Evolutionary conservation across 1,140 invertebrate genomes (phyloP).

Genomic region (Marisa cornuarietis): DNA sequence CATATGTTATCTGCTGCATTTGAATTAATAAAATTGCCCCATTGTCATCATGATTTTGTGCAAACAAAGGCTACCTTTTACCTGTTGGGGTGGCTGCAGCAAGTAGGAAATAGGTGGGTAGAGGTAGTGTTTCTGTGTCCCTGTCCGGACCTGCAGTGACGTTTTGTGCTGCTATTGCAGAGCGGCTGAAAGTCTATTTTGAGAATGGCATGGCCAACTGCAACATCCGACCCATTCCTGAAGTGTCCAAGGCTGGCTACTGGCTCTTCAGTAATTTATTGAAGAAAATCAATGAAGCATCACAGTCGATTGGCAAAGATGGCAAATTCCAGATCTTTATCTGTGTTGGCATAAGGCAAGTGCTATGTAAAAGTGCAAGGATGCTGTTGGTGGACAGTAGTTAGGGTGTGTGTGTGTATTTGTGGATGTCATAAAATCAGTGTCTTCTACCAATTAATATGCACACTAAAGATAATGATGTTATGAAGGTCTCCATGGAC

Average conservation of each 20-base stretch:
- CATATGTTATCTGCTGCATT: too few relatives aligned
- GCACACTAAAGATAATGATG: too few relatives aligned
- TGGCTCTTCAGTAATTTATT: slow-evolving; percentile 68
- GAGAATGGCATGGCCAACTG: slow-evolving; percentile 69
- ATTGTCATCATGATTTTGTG: too few relatives aligned
- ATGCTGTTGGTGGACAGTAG: background rate
- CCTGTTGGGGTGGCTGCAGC: too few relatives aligned
- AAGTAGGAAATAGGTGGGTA: too few relatives aligned
- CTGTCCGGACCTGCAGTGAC: too few relatives aligned
- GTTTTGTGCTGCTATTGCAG: slow-evolving; percentile 67
- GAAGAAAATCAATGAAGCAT: slow-evolving; percentile 80
- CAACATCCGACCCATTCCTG: slow-evolving; percentile 44
- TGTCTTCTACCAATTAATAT: too few relatives aligned
- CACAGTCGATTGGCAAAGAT: slow-evolving; percentile 92
- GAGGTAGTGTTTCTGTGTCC: too few relatives aligned
- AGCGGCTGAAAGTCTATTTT: slow-evolving; percentile 85
- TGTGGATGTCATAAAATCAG: background rate
- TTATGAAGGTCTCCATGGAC: background rate
- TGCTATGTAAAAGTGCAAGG: background rate
- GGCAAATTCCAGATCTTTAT: slow-evolving; percentile 98
- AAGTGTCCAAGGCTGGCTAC: slow-evolving; percentile 60
- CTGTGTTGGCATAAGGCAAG: slow-evolving; percentile 86
- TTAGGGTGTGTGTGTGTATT: background rate
- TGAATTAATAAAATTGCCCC: too few relatives aligned
- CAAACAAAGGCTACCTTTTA: too few relatives aligned